phyloP scores from a whole-genome alignment of 2,797 vertebrate genomes.

The Galaxias olidus region DNA sequence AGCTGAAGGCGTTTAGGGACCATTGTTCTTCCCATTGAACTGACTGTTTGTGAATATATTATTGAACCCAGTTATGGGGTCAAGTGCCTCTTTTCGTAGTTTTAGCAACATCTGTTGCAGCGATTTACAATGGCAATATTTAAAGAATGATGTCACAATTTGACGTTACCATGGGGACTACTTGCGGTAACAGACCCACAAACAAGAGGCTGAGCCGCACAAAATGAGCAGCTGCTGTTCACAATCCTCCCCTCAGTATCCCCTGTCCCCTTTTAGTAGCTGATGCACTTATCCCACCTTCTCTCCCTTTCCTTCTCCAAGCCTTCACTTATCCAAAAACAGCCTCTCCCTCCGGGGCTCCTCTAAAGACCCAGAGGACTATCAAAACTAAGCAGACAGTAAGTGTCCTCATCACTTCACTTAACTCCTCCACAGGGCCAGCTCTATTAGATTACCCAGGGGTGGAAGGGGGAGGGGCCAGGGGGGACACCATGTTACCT shows the following conservation, averaged over 20 bases:
- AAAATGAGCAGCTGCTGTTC: background rate
- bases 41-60: background rate
- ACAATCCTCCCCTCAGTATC: background rate
- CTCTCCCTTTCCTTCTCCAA: background rate
- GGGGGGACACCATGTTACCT: background rate
- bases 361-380: background rate
- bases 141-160: background rate
- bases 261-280: background rate
- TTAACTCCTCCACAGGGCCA: conserved; percentile 8
- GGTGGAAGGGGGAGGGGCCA: background rate
- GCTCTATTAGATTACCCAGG: conserved; percentile 7
- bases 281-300: background rate
- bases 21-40: no score
- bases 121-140: background rate
- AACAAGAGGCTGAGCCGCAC: background rate
- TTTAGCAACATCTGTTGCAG: no score
- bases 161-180: background rate
- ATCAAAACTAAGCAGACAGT: conserved; percentile 1
- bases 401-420: conserved; percentile 11
- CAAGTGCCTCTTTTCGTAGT: no score
- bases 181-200: background rate
- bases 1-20: no score
- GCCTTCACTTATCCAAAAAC: background rate
- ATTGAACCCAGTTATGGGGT: background rate
- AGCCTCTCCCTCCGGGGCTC: background rate